These are phyloP conservation scores for Drosophila paulistorum DNA, from an alignment of 1,140 invertebrate genomes.

Conservation along the genomic window DNA sequence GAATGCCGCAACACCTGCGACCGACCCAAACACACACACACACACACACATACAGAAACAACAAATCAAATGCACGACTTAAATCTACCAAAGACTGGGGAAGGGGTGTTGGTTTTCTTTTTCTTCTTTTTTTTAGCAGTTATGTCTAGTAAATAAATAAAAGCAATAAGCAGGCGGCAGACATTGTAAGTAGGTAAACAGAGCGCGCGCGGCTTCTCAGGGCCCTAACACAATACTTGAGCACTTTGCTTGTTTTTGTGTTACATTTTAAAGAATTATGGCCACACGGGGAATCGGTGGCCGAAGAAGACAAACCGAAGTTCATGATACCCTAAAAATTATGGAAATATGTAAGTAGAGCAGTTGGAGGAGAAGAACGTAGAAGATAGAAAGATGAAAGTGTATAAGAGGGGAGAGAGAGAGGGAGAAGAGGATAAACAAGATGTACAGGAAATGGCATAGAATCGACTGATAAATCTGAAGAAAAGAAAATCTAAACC, in stretches of 20 bases:
- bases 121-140: constrained; percentile 33
- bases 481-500: not conserved
- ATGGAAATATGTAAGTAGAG: not conserved
- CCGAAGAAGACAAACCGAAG: not conserved
- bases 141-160: constrained; percentile 79
- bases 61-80: constrained; percentile 68
- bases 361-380: not conserved
- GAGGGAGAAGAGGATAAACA: too few relatives aligned
- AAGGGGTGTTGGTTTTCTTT: not conserved
- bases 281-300: not conserved
- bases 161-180: constrained; percentile 71
- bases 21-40: constrained; percentile 21
- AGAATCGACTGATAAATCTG: too few relatives aligned
- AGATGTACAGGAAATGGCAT: too few relatives aligned
- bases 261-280: constrained; percentile 8
- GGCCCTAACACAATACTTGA: not conserved
- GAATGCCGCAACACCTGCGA: constrained; percentile 63
- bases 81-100: not conserved
- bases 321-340: not conserved
- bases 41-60: constrained; percentile 17
- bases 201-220: constrained; percentile 9
- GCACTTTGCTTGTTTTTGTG: not conserved
- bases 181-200: constrained; percentile 56
- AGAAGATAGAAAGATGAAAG: not conserved
- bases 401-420: too few relatives aligned